A percentile compares a stretch with the other conserved stretches of the same genome.
Conservation (phyloP, 2,888 invertebrate genomes). For the Sialis fuliginosa region DNA sequence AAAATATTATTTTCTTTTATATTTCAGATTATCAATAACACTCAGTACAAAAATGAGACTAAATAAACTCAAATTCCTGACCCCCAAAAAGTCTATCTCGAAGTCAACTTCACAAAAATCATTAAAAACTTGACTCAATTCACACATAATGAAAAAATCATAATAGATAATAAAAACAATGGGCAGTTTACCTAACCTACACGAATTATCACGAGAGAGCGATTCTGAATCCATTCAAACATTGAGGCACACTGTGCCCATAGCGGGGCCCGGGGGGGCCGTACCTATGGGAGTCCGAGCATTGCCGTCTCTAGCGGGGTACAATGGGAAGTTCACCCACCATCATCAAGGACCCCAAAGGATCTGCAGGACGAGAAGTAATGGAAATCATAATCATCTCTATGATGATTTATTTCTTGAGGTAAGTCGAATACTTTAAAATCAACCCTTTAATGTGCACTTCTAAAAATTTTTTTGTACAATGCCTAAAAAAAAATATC, state of each 20-base stretch:
- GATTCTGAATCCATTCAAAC: constrained; percentile 13
- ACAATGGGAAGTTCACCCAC: neutral
- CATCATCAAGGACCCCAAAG: constrained; percentile 15
- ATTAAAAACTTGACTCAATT: too few relatives aligned
- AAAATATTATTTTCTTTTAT: too few relatives aligned
- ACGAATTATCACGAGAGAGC: constrained; percentile 31
- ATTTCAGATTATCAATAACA: too few relatives aligned
- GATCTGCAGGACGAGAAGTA: constrained; percentile 19
- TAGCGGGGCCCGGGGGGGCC: neutral
- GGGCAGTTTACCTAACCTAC: constrained; percentile 49
- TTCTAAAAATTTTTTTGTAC: too few relatives aligned
- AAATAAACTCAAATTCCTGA: too few relatives aligned
- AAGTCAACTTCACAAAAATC: too few relatives aligned
- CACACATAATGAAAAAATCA: too few relatives aligned
- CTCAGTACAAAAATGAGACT: too few relatives aligned
- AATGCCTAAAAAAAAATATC: too few relatives aligned
- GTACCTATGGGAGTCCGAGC: neutral
- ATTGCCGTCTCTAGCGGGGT: neutral
- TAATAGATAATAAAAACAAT: constrained; percentile 19
- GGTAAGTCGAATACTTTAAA: too few relatives aligned
- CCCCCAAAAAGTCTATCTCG: too few relatives aligned
- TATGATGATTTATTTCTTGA: constrained; percentile 21
- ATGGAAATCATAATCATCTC: constrained; percentile 18
- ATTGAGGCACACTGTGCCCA: constrained; percentile 14
- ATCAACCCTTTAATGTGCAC: too few relatives aligned